Conservation (phyloP, 2,113 vertebrate genomes). For the Sterrhoptilus dennistouni region DNA sequence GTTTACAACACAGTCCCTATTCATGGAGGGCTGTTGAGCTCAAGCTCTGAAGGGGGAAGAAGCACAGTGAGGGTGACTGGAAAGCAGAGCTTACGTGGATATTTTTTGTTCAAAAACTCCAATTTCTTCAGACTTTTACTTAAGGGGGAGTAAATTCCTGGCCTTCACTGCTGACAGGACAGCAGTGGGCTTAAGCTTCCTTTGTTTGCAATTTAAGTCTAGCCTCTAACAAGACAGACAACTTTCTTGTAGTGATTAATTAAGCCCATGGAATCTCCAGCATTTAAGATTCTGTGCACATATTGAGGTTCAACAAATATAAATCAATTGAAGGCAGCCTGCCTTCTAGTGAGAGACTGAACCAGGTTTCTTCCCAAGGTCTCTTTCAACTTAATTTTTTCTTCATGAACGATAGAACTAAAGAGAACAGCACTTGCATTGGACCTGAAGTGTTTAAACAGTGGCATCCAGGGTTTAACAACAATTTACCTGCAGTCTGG, state of each 20-base stretch:
- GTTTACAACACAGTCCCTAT: neutral
- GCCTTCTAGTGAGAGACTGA: neutral
- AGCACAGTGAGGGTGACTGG: neutral
- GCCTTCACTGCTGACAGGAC: neutral
- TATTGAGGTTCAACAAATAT: neutral
- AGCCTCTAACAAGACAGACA: neutral
- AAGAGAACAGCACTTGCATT: neutral
- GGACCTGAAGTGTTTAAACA: neutral
- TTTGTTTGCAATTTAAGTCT: neutral
- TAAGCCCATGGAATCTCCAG: neutral
- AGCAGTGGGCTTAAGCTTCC: neutral
- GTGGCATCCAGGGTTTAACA: neutral
- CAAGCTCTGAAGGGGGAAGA: neutral
- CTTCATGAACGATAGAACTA: neutral
- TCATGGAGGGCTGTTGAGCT: fast-evolving
- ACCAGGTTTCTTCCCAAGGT: neutral
- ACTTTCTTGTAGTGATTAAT: neutral
- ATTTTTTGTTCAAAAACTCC: neutral
- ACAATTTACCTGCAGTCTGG: neutral
- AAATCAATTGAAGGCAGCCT: neutral
- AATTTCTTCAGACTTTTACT: neutral
- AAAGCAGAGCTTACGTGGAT: neutral
- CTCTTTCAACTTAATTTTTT: neutral
- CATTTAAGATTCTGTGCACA: neutral
- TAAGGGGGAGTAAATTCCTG: neutral